phyloP scores from a whole-genome alignment of 2,113 vertebrate genomes.

The Helogale parvula region DNA sequence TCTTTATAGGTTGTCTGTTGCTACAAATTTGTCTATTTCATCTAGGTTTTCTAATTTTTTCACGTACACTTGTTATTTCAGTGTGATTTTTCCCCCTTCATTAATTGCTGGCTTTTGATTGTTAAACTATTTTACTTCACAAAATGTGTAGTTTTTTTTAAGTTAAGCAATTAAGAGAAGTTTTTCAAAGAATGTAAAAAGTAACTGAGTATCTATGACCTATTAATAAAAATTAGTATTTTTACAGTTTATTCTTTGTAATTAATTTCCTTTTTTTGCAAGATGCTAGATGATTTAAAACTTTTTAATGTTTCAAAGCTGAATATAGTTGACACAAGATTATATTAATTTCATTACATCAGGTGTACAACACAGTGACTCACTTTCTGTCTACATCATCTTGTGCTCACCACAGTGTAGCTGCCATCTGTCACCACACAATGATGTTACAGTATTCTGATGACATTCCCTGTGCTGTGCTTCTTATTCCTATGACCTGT shows the following conservation, averaged over 20 bases:
- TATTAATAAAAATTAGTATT: neutral
- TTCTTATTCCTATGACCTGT: neutral
- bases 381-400: neutral
- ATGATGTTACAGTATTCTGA: neutral
- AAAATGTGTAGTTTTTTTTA: neutral
- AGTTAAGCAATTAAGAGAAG: neutral
- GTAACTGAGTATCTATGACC: neutral
- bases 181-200: neutral
- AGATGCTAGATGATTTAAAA: neutral
- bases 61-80: neutral
- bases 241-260: neutral
- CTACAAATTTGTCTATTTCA: neutral
- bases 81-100: neutral
- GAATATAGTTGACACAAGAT: no score
- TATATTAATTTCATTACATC: no score
- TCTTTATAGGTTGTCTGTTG: neutral
- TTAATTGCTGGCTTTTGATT: neutral
- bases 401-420: neutral
- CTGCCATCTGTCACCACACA: neutral
- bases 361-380: neutral
- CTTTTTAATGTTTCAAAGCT: no score
- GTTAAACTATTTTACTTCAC: neutral
- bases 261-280: neutral
- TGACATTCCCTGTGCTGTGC: neutral
- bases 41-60: neutral